Evolutionary conservation across 2,797 vertebrate genomes (phyloP), one percentile per base, ranked within the genome.

Genomic region (Crax fasciolata): DNA sequence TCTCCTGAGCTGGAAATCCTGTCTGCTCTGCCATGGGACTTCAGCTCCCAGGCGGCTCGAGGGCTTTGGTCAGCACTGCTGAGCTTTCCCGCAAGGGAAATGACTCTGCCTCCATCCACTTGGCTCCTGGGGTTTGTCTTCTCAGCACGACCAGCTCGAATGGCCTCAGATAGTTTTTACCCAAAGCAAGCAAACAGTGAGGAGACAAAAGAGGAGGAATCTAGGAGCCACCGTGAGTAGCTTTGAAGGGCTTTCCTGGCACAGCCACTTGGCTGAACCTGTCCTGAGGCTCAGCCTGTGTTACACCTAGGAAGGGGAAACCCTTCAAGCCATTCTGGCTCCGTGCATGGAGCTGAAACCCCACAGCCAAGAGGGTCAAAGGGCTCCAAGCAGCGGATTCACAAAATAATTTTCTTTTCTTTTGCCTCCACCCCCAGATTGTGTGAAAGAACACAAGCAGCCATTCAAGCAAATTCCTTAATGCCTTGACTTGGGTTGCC

Each of bases 1-100:
- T 95, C 86, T 89, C 78, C 2, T 39, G 2, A 8, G 76, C 58
- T 94, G 96, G 95, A 91, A 96, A 95, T 96, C 90, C 95, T 92
- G 89, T 85, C 71, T 2, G 5, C 30, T 51, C 28, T 83, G 79
- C 78, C 5, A 5, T 4, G 2, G 65, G 41, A 13, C 62, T 90
- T 8, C 7, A 27, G 76, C 66, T 95, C 71, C 82, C 57, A 18
- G 30, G 84, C 68, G 74, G 25, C 71, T 24, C 1, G 4, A 68
- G 84, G 27, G 46, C 89, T 77, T 83, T 2, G 6, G 78, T 87
- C 65, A 65, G 65, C 11, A n/a, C 87, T 84, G 25, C 14, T 66
- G 54, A 65, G 43, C 84, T 63, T 96, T 95, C 87, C 91, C 19
- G 58, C 84, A 93, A 77, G 87, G 90, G 89, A 94, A 96, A 35